Percentiles rank a stretch among this genome's conserved stretches.
Evolutionary conservation across 2,797 vertebrate species (phyloP).

Genomic region (Chromobotia macracanthus): DNA sequence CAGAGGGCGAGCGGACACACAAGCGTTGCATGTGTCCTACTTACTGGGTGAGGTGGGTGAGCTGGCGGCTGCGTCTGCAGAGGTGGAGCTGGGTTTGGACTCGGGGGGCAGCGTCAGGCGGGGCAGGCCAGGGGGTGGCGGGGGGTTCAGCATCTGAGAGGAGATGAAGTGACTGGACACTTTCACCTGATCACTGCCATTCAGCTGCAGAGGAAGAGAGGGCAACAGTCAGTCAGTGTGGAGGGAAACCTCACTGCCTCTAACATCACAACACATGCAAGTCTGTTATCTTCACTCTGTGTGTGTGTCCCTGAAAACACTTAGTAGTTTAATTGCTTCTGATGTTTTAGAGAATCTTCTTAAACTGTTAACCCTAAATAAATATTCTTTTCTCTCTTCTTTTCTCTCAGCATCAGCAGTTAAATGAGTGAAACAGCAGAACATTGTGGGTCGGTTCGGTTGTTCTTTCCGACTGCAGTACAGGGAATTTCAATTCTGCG

Average conservation of each 20-base stretch:
- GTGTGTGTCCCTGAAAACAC: background rate
- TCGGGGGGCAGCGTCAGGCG: constrained; percentile 83
- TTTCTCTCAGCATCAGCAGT: constrained; percentile 36
- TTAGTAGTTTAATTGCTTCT: background rate
- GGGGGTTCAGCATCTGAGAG: constrained; percentile 91
- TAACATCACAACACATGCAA: constrained; percentile 28
- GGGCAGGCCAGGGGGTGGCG: constrained; percentile 82
- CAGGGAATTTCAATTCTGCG: constrained; percentile 63
- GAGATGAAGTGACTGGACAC: constrained; percentile 91
- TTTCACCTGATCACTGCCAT: constrained; percentile 92
- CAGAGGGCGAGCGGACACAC: constrained; percentile 6
- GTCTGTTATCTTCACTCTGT: background rate
- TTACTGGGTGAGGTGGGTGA: constrained; percentile 92
- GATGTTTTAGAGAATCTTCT: background rate
- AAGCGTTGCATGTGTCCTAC: constrained; percentile 61
- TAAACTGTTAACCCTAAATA: background rate
- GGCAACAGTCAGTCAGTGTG: constrained; percentile 54
- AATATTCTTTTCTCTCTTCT: background rate
- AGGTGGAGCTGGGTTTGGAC: constrained; percentile 89
- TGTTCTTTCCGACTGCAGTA: constrained; percentile 64
- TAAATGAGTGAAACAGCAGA: constrained; percentile 35
- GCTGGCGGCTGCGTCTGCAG: constrained; percentile 84
- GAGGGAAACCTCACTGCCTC: constrained; percentile 20
- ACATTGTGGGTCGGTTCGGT: constrained; percentile 42
- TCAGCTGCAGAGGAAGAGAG: constrained; percentile 79